Conservation (phyloP, 2,797 vertebrate species). For the Enteromius thamalakanensis region DNA sequence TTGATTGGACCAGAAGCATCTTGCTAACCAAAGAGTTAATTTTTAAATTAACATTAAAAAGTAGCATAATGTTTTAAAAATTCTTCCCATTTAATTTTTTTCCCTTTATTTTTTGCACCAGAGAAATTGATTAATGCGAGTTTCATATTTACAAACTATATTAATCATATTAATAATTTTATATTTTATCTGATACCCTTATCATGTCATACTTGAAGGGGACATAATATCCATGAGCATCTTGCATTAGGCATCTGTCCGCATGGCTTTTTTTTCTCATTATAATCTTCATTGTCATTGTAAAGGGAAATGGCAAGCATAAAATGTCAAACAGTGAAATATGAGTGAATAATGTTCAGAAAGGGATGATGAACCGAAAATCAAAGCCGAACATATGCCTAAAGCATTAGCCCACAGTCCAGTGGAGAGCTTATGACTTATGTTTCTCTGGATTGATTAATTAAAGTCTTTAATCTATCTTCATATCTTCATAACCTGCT, state of each 20-base stretch:
- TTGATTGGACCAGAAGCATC: too few relatives aligned
- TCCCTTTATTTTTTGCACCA: neutral
- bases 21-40: too few relatives aligned
- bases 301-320: constrained; percentile 27
- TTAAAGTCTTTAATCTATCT: constrained; percentile 13
- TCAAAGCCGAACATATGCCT: neutral
- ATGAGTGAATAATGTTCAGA: constrained; percentile 21
- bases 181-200: neutral
- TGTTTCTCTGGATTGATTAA: constrained; percentile 24
- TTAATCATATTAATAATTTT: neutral
- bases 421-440: neutral
- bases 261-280: constrained; percentile 17
- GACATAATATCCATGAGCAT: neutral
- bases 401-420: constrained; percentile 8
- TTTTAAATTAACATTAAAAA: too few relatives aligned
- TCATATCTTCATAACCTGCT: constrained; percentile 20
- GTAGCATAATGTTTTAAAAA: too few relatives aligned
- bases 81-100: too few relatives aligned
- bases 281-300: constrained; percentile 28
- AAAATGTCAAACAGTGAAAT: constrained; percentile 41
- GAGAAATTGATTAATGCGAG: neutral
- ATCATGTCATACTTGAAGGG: neutral
- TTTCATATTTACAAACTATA: neutral
- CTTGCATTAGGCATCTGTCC: neutral
- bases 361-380: neutral